Evolutionary conservation across 1,140 invertebrate genomes (phyloP), one percentile per base, ranked within the genome.

Genomic region (Penaeus indicus): DNA sequence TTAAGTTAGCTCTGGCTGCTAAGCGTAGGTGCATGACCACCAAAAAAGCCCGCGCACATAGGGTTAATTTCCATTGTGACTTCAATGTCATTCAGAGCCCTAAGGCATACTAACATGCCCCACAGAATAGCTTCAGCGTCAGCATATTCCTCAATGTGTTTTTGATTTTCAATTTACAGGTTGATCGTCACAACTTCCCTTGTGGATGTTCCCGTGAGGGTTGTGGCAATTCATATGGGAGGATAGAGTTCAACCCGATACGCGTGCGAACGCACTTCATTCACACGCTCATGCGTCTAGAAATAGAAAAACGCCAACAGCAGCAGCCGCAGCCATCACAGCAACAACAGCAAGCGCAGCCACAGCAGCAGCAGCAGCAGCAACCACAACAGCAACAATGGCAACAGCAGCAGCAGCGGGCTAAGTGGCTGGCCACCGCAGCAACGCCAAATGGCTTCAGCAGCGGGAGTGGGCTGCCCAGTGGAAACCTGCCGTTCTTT

Each of bases 261-360:
- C 95, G 98, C 84, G 98, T 99, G 4, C 95, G 97, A 81, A 99
- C 97, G n/a, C 98, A 99, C 93, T 99, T 98, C 92, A 98, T 99
- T 90, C 97, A 99, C 92, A 99, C 98, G 0, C 93, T 99, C 18
- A 99, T 99, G 98, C 95, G 97, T 84, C 92, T 99, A 87, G 97
- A 98, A 91, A 93, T 98, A 89, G 98, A 99, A 93, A 96, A 97
- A 92, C 89, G 90, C 25, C 91, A 91, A 67, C n/a, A 61, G 32
- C 87, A 91, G 61, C 91, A 91, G 64, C 90, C 92, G 27, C 91
- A 90, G 84, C 77, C 77, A 63, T 86, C 80, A 27, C 85, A 83
- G 54, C 80, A 78, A 54, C 92, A 92, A 62, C 92, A 91, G 85
- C 92, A 88, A 32, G 67, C 62, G 22, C 85, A 81, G 42, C 72